These are phyloP conservation scores for Arnoldichthys spilopterus DNA, from an alignment of 2,797 vertebrate genomes.

Conservation along the genomic window DNA sequence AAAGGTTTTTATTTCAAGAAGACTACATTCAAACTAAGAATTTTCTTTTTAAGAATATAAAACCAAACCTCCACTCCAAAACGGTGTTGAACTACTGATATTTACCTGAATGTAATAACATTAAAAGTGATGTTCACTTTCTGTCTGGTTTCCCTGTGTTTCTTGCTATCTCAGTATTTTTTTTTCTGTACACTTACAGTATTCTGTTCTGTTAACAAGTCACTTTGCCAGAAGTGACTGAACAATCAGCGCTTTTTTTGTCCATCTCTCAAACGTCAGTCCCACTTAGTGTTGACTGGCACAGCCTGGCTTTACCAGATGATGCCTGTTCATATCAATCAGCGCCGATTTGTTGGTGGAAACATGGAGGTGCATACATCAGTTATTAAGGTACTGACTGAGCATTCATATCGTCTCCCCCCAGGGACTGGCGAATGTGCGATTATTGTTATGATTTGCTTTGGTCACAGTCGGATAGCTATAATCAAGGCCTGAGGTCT, in stretches of 20 bases:
- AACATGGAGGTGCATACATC: slow-evolving; percentile 47
- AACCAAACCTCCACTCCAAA: neutral
- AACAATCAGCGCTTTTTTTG: slow-evolving; percentile 39
- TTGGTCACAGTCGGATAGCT: slow-evolving; percentile 50
- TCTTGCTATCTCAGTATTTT: neutral
- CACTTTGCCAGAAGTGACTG: slow-evolving; percentile 43
- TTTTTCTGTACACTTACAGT: neutral
- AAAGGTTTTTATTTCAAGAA: neutral
- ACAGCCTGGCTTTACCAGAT: slow-evolving; percentile 34
- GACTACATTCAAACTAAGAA: neutral
- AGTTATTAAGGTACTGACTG: slow-evolving; percentile 51
- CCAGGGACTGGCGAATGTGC: slow-evolving; percentile 1
- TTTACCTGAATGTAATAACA: neutral
- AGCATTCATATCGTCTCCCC: slow-evolving; percentile 28
- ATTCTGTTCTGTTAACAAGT: slow-evolving; percentile 20
- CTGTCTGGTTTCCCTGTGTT: neutral
- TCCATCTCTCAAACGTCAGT: slow-evolving; percentile 24
- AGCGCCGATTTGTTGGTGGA: slow-evolving; percentile 55
- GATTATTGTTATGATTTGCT: slow-evolving; percentile 58
- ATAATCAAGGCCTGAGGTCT: slow-evolving; percentile 59
- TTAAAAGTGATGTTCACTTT: neutral
- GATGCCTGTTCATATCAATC: slow-evolving; percentile 50
- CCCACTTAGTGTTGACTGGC: slow-evolving; percentile 46
- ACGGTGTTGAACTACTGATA: neutral
- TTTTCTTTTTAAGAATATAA: neutral